These are phyloP conservation scores for Pachymerium ferrugineum DNA, from an alignment of 2,888 invertebrate genomes.

Conservation along the genomic window DNA sequence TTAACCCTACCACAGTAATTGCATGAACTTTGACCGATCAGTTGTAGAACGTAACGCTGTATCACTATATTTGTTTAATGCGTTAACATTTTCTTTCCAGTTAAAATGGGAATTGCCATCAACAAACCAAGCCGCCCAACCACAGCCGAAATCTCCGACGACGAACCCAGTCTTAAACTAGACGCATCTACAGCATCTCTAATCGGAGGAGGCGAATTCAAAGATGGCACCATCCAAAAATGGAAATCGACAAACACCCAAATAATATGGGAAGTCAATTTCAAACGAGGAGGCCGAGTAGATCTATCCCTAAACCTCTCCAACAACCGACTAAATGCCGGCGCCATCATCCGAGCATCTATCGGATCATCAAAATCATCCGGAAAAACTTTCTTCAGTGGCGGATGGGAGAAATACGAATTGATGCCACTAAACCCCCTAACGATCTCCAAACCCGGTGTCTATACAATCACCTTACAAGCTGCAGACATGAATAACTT, in stretches of 20 bases:
- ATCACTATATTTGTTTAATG: no score
- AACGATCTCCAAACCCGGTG: not conserved
- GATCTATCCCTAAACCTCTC: not conserved
- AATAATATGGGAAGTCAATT: conserved; percentile 10
- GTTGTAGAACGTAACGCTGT: no score
- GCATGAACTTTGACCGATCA: no score
- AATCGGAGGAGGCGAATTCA: not conserved
- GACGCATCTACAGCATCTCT: not conserved
- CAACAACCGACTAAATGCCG: not conserved
- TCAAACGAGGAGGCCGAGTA: not conserved
- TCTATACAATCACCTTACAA: not conserved
- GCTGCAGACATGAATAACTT: not conserved
- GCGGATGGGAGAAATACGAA: not conserved
- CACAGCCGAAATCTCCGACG: not conserved
- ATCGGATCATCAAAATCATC: not conserved
- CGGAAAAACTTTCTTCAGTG: not conserved
- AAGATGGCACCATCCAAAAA: not conserved
- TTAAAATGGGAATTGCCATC: not conserved
- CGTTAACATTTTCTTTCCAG: no score
- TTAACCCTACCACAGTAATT: no score
- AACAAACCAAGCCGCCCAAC: not conserved
- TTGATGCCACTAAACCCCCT: not conserved
- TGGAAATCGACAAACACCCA: not conserved
- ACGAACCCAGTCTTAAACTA: not conserved
- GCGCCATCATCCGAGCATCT: not conserved